Base-by-base conservation (phyloP, 2,888 invertebrate genomes). In the Carpatolechia fugitivella region DNA sequence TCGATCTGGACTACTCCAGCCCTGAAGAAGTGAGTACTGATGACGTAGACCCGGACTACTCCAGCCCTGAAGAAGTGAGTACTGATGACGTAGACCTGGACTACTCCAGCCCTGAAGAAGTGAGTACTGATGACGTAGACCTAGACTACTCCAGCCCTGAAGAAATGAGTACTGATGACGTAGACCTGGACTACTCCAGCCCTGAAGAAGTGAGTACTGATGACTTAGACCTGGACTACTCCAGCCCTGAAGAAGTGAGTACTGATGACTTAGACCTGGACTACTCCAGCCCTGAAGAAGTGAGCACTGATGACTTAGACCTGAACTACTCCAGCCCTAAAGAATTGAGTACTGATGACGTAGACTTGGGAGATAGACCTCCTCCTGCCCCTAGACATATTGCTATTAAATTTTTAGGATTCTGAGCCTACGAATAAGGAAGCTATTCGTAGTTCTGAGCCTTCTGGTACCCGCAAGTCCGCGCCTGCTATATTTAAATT, bases 101-200 rank as follows among this genome's bases (percentile, higher is more conserved):
- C 6, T 29, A 29, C 13, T 51, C 13, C 20, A 20, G 35, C n/a
- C 11, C 35, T 10, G n/a, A 35, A 8, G 11, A 35, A 8, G 35
- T n/a, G 3, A 59, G 57, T n/a, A 35, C n/a, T n/a, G n/a, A n/a
- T n/a, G 35, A 35, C 5, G 3, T 24, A 3, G 24, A 24, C 24
- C 24, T 24, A 6, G 24, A 24, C 24, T 24, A 24, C 24, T 24
- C 24, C 66, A 1, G 79, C 76, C 61, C 78, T 66, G 1, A 93
- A 93, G 63, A 93, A 93, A 56, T 94, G 94, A 94, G 94, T 94
- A 0, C n/a, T n/a, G n/a, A n/a, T n/a, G 94, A 94, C 78, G 94
- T 94, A 54, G 94, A 93, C 76, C 80, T 94, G 68, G 93, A 93
- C 59, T 93, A 92, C 72, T 93, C 93, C 16, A 92, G 92, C 64